These are phyloP conservation scores for Eulemur rubriventer DNA, from an alignment of 2,797 vertebrate species.

Conservation along the genomic window DNA sequence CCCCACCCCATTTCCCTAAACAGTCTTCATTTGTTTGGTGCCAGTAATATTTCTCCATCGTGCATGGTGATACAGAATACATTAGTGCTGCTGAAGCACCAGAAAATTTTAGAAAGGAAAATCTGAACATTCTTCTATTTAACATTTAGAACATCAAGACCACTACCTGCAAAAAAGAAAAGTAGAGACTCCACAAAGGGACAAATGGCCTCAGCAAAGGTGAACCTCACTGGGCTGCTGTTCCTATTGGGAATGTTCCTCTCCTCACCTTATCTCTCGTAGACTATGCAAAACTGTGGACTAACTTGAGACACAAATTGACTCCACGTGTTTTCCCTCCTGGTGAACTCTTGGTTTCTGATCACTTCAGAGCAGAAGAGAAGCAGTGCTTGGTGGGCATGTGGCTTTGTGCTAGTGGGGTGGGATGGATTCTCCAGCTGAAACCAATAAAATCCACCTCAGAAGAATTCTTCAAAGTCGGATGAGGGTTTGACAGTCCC, in stretches of 20 bases:
- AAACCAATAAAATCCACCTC: constrained; percentile 87
- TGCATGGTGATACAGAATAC: constrained; percentile 41
- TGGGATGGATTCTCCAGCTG: constrained; percentile 84
- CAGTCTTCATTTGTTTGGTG: constrained; percentile 31
- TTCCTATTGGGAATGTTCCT: constrained; percentile 67
- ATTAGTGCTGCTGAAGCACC: background rate
- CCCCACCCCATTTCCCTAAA: background rate
- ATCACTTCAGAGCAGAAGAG: constrained; percentile 78
- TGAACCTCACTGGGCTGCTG: constrained; percentile 46
- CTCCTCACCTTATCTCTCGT: background rate
- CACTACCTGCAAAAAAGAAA: constrained; percentile 20
- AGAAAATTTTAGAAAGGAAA: constrained; percentile 53
- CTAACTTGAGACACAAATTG: constrained; percentile 77
- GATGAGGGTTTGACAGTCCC: constrained; percentile 83
- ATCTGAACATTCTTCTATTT: background rate
- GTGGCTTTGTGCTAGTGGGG: constrained; percentile 81
- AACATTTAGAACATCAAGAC: constrained; percentile 49
- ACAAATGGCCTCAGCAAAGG: background rate
- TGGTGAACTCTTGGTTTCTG: constrained; percentile 76
- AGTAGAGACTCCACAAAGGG: background rate
- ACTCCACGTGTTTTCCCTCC: constrained; percentile 71
- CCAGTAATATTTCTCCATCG: constrained; percentile 44
- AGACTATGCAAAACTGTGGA: constrained; percentile 51
- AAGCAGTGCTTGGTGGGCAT: constrained; percentile 82
- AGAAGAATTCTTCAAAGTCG: constrained; percentile 86